These are phyloP conservation scores for Karalla daura DNA, from an alignment of 2,797 vertebrate genomes.

Conservation along the genomic window DNA sequence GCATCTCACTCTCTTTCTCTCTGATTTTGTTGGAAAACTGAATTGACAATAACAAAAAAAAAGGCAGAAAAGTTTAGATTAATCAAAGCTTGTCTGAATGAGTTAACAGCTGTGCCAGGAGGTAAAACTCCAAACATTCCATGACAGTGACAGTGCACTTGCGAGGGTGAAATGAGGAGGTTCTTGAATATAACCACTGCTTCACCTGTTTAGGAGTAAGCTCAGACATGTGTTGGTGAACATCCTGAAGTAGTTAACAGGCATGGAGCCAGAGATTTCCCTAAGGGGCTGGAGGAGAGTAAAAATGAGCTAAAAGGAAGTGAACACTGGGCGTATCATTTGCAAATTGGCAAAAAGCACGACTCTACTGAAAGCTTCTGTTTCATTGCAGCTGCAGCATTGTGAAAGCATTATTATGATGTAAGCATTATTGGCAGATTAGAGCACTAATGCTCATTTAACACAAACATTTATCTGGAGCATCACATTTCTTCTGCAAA, in stretches of 20 bases:
- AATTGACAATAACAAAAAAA: constrained; percentile 60
- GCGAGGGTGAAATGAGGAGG: constrained; percentile 43
- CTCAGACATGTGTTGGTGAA: background rate
- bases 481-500: background rate
- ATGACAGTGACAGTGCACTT: constrained; percentile 69
- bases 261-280: background rate
- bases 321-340: background rate
- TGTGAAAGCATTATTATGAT: no score
- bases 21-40: constrained; percentile 41
- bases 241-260: background rate
- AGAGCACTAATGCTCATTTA: background rate
- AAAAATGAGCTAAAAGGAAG: background rate
- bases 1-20: constrained; percentile 8
- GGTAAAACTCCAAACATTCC: constrained; percentile 57
- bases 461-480: background rate
- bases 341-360: background rate
- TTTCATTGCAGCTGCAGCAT: background rate
- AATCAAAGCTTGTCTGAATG: constrained; percentile 55
- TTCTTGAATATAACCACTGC: constrained; percentile 49
- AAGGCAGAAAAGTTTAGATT: constrained; percentile 33
- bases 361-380: background rate
- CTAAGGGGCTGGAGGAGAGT: background rate
- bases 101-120: constrained; percentile 4
- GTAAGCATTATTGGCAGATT: no score
- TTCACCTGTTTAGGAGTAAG: background rate